A percentile compares a stretch with the other conserved stretches of the same genome.
phyloP scores from a whole-genome alignment of 1,140 invertebrate genomes.

The Zaprionus camerounensis region DNA sequence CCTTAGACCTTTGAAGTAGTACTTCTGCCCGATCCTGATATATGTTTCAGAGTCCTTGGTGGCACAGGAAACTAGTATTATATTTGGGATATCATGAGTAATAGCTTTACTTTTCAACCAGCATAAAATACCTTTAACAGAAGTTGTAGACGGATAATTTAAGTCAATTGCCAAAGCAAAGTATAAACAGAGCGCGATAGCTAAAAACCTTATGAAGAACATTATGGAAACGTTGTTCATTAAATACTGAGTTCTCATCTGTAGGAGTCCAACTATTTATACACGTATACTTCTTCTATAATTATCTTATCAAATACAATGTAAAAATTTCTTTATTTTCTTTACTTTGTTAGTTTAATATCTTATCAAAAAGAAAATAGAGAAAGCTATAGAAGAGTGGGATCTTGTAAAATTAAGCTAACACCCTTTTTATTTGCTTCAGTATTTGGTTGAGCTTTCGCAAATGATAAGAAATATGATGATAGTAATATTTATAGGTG shows the following conservation, averaged over 20 bases:
- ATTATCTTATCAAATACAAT: no score
- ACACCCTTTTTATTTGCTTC: no score
- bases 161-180: background rate
- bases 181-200: background rate
- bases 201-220: background rate
- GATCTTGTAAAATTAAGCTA: no score
- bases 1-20: constrained; percentile 17
- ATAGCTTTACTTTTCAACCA: background rate
- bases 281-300: background rate
- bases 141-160: background rate
- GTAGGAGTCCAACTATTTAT: background rate
- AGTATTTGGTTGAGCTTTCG: no score
- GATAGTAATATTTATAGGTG: no score
- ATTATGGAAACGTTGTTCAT: background rate
- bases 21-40: constrained; percentile 17
- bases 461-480: no score
- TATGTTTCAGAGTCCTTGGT: background rate
- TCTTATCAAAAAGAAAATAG: no score
- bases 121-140: background rate
- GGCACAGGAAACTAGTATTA: background rate
- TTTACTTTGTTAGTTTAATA: no score
- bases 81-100: background rate
- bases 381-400: no score
- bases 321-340: no score
- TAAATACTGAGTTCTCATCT: background rate